Evolutionary conservation across 2,888 invertebrate species (phyloP).

Genomic region (Cordilura impudica): DNA sequence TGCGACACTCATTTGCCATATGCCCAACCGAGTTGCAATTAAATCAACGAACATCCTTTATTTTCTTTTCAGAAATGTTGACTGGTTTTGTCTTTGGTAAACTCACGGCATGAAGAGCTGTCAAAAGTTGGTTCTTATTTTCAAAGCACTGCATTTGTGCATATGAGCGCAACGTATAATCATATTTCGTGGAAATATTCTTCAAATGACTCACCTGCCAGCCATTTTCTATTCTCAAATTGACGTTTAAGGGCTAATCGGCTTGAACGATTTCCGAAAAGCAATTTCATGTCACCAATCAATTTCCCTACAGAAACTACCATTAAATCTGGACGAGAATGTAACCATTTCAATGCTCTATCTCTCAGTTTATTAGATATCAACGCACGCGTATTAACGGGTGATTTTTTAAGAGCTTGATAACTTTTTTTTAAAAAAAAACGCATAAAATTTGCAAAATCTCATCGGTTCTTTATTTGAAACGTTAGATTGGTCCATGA

Average conservation of each 20-base stretch:
- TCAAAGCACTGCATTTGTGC: constrained; percentile 56
- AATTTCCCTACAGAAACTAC: no score
- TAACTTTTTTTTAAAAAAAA: no score
- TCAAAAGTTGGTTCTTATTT: constrained; percentile 23
- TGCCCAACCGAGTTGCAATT: constrained; percentile 56
- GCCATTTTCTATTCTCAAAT: constrained; percentile 60
- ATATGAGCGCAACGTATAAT: constrained; percentile 21
- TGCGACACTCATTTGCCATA: constrained; percentile 48
- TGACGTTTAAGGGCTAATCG: constrained; percentile 28
- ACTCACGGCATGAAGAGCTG: constrained; percentile 26
- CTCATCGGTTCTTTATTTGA: no score
- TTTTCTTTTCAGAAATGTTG: constrained; percentile 1
- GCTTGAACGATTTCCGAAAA: constrained; percentile 27
- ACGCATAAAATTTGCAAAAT: no score
- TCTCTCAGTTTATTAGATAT: no score
- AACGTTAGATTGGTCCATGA: no score
- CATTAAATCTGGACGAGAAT: constrained; percentile 34
- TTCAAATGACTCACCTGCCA: constrained; percentile 51
- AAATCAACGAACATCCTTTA: constrained; percentile 36
- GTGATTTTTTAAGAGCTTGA: no score
- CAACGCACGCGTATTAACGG: no score
- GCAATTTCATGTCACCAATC: no score
- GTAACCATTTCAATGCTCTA: constrained; percentile 41
- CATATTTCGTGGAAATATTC: constrained; percentile 55
- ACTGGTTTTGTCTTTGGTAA: constrained; percentile 11